Evolutionary conservation across 2,888 invertebrate species (phyloP).

Genomic region (Melanotus villosus): DNA sequence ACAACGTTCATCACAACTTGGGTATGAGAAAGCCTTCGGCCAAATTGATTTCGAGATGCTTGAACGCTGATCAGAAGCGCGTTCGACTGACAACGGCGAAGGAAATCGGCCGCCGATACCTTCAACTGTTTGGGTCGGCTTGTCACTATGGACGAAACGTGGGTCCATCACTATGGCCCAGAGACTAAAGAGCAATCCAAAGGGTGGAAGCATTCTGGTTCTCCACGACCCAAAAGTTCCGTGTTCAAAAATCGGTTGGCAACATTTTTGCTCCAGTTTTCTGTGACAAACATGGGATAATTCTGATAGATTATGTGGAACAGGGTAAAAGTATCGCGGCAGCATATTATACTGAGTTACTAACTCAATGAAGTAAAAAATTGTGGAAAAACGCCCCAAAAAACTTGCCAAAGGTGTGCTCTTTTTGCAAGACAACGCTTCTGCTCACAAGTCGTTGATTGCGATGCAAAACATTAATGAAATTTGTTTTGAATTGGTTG

Average conservation of each 20-base stretch:
- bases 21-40: background rate
- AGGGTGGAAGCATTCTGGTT: background rate
- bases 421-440: background rate
- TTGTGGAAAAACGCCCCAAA: background rate
- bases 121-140: background rate
- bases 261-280: background rate
- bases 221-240: background rate
- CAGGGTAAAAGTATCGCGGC: no score
- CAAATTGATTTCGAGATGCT: background rate
- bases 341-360: no score
- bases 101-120: background rate
- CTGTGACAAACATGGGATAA: background rate
- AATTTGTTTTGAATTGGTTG: no score
- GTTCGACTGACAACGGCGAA: no score
- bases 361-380: background rate
- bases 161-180: background rate
- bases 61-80: background rate
- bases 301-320: background rate
- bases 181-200: background rate
- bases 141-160: background rate
- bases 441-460: background rate
- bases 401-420: background rate
- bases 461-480: no score
- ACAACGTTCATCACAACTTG: background rate
- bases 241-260: background rate